Evolutionary conservation across 2,797 vertebrate genomes (phyloP), one percentile per base, ranked within the genome.

Genomic region (Propithecus perrieri): DNA sequence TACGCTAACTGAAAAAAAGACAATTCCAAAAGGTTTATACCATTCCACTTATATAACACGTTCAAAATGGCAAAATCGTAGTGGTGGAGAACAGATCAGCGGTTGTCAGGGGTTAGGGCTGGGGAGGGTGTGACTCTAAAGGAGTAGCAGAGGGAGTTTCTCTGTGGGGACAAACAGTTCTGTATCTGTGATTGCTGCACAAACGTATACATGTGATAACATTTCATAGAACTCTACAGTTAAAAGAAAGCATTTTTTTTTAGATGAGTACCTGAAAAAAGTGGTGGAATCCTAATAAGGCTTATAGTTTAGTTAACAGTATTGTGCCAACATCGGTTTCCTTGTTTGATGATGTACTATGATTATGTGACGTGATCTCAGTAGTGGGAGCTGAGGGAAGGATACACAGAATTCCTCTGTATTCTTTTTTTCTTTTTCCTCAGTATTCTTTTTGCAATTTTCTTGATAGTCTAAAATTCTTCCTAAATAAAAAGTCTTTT

Each of bases 361-460:
- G 33, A 48, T 41, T 48, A 41, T 33, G 0, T 35, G 63, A 75
- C 55, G 33, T 35, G 38, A 33, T 79, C 13, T 83, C 67, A 55
- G 8, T 59, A 24, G 38, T 33, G 24, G 30, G 75, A 48, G 9
- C 26, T 69, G 5, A 67, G 15, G 43, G 46, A 59, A 63, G 22
- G 43, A 4, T 24, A 75, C 12, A 53, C 5, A 24, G 14, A 78
- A 61, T 92, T 53, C 33, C n/a, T 74, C 11, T 65, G 18, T 35
- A 33, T 91, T 72, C 28, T 38, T 92, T 91, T 67, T 94, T 92
- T 91, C 61, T 91, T 24, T 24, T 88, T 41, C 28, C n/a, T 74
- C 8, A 41, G 24, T 35, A 35, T 91, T 72, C 28, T n/a, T 92
- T 91, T 55, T 94, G 61, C 61, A 41, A 67, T 33, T 92, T 94